A percentile compares a stretch with the other conserved stretches of the same genome.
These are phyloP conservation scores for Drosophila cracens DNA, from an alignment of 2,888 invertebrate species.

Conservation along the genomic window DNA sequence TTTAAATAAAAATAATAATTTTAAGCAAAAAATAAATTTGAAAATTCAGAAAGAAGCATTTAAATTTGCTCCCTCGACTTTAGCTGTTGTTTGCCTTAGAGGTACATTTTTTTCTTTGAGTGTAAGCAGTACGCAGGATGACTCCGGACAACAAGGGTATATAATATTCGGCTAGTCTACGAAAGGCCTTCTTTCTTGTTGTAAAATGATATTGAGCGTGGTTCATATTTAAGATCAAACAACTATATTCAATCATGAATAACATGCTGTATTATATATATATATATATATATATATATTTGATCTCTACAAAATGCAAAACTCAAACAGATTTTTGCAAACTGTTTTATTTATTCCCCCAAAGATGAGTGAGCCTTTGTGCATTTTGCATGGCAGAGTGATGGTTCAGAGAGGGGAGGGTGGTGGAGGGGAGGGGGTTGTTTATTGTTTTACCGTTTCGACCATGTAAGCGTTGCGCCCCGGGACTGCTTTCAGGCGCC, in stretches of 20 bases:
- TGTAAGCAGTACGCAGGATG: not conserved
- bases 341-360: not conserved
- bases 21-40: not conserved
- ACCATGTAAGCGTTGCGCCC: constrained; percentile 21
- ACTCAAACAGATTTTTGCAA: constrained; percentile 15
- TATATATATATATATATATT: not conserved
- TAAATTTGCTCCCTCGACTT: not conserved
- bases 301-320: not conserved
- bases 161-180: too few species aligned
- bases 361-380: constrained; percentile 33
- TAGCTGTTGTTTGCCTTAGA: rapidly evolving
- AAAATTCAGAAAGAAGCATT: not conserved
- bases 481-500: constrained; percentile 42
- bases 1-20: not conserved
- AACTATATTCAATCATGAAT: too few species aligned
- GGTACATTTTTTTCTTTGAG: not conserved
- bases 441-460: constrained; percentile 51
- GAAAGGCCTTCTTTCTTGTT: not conserved
- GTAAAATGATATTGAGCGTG: not conserved
- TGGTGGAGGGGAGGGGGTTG: not conserved
- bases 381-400: constrained; percentile 35
- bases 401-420: too few species aligned
- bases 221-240: not conserved
- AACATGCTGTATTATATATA: not conserved
- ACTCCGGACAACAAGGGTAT: not conserved